Conservation (phyloP, 1,140 invertebrate genomes). For the Ephestia elutella region DNA sequence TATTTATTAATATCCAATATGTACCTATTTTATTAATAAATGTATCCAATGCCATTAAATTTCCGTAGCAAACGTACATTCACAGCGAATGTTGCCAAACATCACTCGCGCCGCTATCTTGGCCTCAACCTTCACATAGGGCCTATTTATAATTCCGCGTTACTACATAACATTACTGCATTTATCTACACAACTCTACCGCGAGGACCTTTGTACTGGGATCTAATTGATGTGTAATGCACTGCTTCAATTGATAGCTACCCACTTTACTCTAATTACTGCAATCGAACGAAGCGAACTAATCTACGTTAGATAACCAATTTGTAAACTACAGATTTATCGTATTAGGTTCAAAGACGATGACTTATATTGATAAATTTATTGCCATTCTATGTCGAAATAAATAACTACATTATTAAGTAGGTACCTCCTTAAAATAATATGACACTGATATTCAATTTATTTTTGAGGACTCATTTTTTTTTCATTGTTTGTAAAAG, state of each 20-base stretch:
- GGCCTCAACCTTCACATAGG: conserved; percentile 16
- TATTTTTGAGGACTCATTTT: too few species aligned
- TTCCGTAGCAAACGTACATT: background rate
- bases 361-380: too few species aligned
- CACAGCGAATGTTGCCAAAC: background rate
- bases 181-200: background rate
- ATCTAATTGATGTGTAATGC: conserved; percentile 8
- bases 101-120: background rate
- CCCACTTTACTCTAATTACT: background rate
- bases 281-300: background rate
- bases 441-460: too few species aligned
- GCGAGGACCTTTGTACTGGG: conserved; percentile 11
- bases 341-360: too few species aligned
- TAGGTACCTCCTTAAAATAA: too few species aligned
- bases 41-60: background rate
- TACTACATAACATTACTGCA: background rate
- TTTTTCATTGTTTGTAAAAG: too few species aligned
- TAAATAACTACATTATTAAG: too few species aligned
- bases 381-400: too few species aligned
- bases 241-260: conserved; percentile 6
- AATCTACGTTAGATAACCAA: background rate
- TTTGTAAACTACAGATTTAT: background rate
- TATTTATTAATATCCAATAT: too few species aligned
- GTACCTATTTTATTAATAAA: background rate
- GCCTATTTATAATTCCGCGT: conserved; percentile 12